Conservation (phyloP, 2,888 invertebrate species). For the Epinotia ramella region DNA sequence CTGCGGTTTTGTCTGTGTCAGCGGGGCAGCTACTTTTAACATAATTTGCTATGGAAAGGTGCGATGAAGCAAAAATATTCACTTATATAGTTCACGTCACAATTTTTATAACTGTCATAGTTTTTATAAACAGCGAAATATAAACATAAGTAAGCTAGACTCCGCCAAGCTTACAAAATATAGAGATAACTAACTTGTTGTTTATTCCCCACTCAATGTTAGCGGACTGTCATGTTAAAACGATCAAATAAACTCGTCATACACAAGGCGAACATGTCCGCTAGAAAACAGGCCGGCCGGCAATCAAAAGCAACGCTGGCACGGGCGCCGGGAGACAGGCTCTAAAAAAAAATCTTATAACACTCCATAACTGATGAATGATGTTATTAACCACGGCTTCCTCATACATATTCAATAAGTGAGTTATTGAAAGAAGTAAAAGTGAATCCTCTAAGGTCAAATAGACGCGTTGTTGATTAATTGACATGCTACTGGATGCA, state of each 20-base stretch:
- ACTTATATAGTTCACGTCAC: no score
- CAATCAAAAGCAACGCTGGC: slow-evolving; percentile 53
- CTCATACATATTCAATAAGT: slow-evolving; percentile 75
- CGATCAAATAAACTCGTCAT: slow-evolving; percentile 43
- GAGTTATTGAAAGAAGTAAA: slow-evolving; percentile 80
- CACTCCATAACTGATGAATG: slow-evolving; percentile 64
- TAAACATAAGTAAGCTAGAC: not conserved
- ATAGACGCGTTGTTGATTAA: slow-evolving; percentile 66
- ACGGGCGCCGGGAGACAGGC: slow-evolving; percentile 48
- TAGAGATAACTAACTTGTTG: slow-evolving; percentile 5
- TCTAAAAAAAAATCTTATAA: slow-evolving; percentile 62
- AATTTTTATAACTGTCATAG: no score
- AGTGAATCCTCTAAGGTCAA: slow-evolving; percentile 70
- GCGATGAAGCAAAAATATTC: no score
- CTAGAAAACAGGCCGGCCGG: slow-evolving; percentile 50
- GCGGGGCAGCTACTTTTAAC: no score
- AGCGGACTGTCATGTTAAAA: slow-evolving; percentile 37
- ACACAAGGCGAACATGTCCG: slow-evolving; percentile 64
- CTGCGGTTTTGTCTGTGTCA: no score
- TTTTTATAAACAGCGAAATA: not conserved
- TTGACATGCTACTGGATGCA: slow-evolving; percentile 62
- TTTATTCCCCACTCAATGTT: slow-evolving; percentile 6
- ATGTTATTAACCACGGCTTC: slow-evolving; percentile 65
- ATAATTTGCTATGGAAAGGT: no score
- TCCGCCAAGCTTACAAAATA: not conserved